Evolutionary conservation across 30 jellyfish, hydroid and myxozoan species (phyloP).

Genomic region (Pseudorhiza aurosa): DNA sequence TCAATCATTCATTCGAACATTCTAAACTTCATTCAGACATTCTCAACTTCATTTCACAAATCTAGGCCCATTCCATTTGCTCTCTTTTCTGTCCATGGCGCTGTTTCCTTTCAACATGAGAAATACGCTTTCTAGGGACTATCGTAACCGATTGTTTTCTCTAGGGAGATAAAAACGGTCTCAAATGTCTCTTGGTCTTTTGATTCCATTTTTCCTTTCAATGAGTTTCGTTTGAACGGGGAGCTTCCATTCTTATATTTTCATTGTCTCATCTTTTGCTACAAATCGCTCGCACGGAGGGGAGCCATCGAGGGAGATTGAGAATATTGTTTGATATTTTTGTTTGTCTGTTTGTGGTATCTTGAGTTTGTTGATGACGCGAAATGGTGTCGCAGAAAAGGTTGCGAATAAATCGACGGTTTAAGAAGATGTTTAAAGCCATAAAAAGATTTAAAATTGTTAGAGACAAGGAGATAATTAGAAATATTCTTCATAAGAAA

Average conservation of each 20-base stretch:
- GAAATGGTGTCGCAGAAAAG: background rate
- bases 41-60: too few relatives aligned
- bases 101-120: background rate
- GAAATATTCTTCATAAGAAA: background rate
- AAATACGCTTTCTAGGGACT: too few relatives aligned
- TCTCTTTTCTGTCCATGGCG: too few relatives aligned
- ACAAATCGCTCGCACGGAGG: too few relatives aligned
- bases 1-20: background rate
- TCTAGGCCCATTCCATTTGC: too few relatives aligned
- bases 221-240: too few relatives aligned
- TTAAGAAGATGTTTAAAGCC: conserved; percentile 6
- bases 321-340: background rate
- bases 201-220: too few relatives aligned
- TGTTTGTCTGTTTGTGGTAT: background rate
- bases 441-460: background rate
- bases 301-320: background rate
- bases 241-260: too few relatives aligned
- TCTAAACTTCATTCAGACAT: background rate
- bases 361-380: background rate
- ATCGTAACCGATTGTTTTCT: too few relatives aligned
- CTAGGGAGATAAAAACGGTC: too few relatives aligned
- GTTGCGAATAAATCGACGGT: background rate
- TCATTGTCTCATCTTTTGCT: too few relatives aligned
- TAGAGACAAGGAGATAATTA: background rate
- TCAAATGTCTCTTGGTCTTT: too few relatives aligned